Base-by-base conservation (phyloP, 2,888 invertebrate species). In the Psococerastis gibbosa region DNA sequence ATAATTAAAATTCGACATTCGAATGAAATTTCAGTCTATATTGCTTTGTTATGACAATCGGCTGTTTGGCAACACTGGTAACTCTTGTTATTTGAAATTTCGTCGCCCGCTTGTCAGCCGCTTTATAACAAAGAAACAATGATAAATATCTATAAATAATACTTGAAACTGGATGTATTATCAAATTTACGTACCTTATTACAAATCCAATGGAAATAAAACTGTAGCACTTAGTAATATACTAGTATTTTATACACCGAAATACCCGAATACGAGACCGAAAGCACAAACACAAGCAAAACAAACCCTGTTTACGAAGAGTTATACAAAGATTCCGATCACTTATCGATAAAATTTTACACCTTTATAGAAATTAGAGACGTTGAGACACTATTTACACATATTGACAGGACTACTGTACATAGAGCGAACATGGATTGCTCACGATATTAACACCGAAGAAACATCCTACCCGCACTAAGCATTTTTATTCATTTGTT, bases 101-200 rank as follows among this genome's bases (percentile, higher is more conserved):
- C n/a, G 38, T 18, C 38, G 38, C 38, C 38, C 38, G 38, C 15
- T 18, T 38, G 38, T 38, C 38, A 38, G 38, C 18, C n/a, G 22
- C 22, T 18, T 38, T 38, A 13, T 20, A 38, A 38, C 38, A 38
- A 38, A 38, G 38, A 38, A 38, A 38, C 13, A n/a, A n/a, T n/a
- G n/a, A n/a, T n/a, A n/a, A n/a, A n/a, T n/a, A n/a, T n/a, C n/a
- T n/a, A n/a, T n/a, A n/a, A n/a, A n/a, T n/a, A n/a, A n/a, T n/a
- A n/a, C n/a, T n/a, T n/a, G n/a, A n/a, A n/a, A n/a, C n/a, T n/a
- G n/a, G n/a, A n/a, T n/a, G n/a, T n/a, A n/a, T n/a, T n/a, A n/a
- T n/a, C n/a, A n/a, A n/a, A 6, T 38, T 13, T 38, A 22, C 38
- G 6, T 22, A 38, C 38, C 38, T 38, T 38, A 18, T 6, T 20